A percentile compares a stretch with the other conserved stretches of the same genome.
These are phyloP conservation scores for Dioctria linearis DNA, from an alignment of 2,888 invertebrate genomes.

Conservation along the genomic window DNA sequence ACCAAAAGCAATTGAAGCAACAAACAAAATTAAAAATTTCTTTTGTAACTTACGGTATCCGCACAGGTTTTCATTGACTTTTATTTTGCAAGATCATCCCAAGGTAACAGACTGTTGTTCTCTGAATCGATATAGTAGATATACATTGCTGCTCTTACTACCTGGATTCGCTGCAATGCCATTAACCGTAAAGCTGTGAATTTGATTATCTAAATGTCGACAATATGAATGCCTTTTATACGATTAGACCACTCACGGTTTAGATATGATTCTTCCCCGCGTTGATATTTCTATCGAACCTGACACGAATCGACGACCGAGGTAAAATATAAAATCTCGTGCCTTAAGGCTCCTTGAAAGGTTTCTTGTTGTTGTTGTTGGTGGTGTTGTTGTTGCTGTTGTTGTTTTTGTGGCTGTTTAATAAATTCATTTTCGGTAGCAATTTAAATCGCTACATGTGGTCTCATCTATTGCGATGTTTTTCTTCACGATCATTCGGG, in stretches of 20 bases:
- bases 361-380: conserved; percentile 46
- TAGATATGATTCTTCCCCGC: neutral
- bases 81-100: no score
- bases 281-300: conserved; percentile 25
- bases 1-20: no score
- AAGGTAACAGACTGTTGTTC: no score
- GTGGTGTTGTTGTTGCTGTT: conserved; percentile 45
- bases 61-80: no score
- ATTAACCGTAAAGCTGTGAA: no score
- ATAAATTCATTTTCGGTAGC: conserved; percentile 59
- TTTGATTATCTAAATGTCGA: no score
- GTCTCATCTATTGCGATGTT: conserved; percentile 46
- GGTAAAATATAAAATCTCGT: conserved; percentile 14
- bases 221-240: no score
- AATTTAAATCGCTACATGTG: conserved; percentile 59
- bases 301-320: neutral
- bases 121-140: no score
- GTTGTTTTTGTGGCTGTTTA: conserved; percentile 22
- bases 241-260: neutral
- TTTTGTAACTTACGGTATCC: no score
- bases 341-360: conserved; percentile 1
- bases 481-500: neutral
- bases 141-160: no score
- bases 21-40: no score
- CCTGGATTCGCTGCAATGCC: no score